Evolutionary conservation across 2,797 vertebrate species (phyloP), one percentile per base, ranked within the genome.

Genomic region (Arctocebus calabarensis): DNA sequence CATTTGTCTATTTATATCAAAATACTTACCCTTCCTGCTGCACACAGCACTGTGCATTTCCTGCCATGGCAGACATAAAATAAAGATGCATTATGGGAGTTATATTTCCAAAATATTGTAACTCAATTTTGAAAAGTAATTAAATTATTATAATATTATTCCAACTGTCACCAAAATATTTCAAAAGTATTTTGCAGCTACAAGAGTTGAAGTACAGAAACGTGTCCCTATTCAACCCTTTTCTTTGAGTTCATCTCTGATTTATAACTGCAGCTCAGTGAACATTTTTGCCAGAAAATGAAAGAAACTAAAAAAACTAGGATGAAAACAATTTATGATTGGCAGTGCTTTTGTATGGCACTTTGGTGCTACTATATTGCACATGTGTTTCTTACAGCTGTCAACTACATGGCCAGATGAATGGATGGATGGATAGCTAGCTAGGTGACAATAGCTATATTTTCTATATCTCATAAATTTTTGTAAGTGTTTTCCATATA

Each of bases 1-100:
- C 0, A 9, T 73, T 77, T 22, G 88, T 71, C 7, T 40, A 22
- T 95, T 97, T 96, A 84, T 55, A 52, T n/a, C 40, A 16, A 84
- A 68, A 70, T 68, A 83, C 2, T 73, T 5, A 3, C 12, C 9
- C 37, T 43, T 27, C 37, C 34, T 71, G 20, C 4, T 45, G 70
- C 64, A 37, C n/a, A 2, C 19, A 13, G 9, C 34, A 7, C 9
- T 70, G 2, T 12, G 13, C 20, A 6, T 59, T 88, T 85, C 6
- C 13, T 73, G 20, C 23, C 3, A 1, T 13, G 29, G 5, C 14
- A 43, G 12, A 66, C 34, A 70, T 27, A 34, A 84, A 81, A 64
- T 61, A 82, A 84, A 23, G 13, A 61, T 11, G 7, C 17, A 20
- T 70, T 7, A 37, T 68, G 25, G n/a, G 3, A 52, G 7, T 34